Evolutionary conservation across 2,797 vertebrate species (phyloP), one percentile per base, ranked within the genome.

Genomic region (Syndactyla subalaris): DNA sequence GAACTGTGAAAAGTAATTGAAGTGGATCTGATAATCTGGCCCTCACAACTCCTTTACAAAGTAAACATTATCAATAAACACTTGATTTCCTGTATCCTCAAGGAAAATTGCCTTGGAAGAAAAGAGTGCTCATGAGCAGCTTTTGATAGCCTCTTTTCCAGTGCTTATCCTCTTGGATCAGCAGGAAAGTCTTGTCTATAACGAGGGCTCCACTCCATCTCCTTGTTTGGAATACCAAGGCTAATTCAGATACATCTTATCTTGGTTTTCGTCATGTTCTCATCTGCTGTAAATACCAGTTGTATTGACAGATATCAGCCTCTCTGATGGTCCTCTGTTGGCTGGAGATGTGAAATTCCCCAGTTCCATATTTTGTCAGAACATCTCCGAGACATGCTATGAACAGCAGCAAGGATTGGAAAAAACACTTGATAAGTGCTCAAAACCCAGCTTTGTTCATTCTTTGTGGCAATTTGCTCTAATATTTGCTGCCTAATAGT

Each of bases 71-170:
- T 84, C 92, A 95, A 62, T 78, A 82, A 95, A 73, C 85, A 57
- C 85, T 95, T 93, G 85, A 87, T 91, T 96, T 93, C 85, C 93
- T 85, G 58, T 80, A 88, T 91, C 89, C 85, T 93, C 81, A 63
- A 93, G 85, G 59, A 96, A 92, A 88, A 96, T 75, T 78, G 73
- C 82, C 83, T 71, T 62, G 57, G 84, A 93, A 89, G 68, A 82
- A 89, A 92, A 87, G 79, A 12, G 39, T 67, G 72, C 62, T 96
- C 58, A 26, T n/a, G 61, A 91, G 58, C 89, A 66, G 59, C 62
- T 89, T 87, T 95, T 92, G 87, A 91, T 85, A 88, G 73, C 16
- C 70, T 91, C 95, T 89, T 95, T 94, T 89, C 76, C 91, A 92
- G 89, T 75, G 85, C 66, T 93, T 96, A 83, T 95, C 95, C 74